Conservation (phyloP, 2,888 invertebrate species). For the Pseudanteris insignis region DNA sequence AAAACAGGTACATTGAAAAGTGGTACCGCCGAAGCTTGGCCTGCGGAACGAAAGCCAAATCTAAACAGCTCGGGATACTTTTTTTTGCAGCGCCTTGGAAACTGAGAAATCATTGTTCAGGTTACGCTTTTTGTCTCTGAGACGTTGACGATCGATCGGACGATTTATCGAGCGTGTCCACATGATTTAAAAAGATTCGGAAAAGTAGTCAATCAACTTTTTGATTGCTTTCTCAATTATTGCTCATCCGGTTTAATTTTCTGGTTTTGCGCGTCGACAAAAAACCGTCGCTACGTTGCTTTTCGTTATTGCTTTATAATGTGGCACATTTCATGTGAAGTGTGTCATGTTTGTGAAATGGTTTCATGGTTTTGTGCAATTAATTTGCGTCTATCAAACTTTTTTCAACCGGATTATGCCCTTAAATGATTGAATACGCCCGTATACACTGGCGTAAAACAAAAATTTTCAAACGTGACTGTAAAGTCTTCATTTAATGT, state of each 20-base stretch:
- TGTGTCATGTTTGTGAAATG: background rate
- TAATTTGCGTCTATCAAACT: too few relatives aligned
- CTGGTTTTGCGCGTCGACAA: constrained; percentile 2
- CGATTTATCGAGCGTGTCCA: constrained; percentile 39
- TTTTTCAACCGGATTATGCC: too few relatives aligned
- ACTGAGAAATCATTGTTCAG: constrained; percentile 47
- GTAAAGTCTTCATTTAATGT: too few relatives aligned
- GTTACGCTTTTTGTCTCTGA: constrained; percentile 35
- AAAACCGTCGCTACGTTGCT: constrained; percentile 1
- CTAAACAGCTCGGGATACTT: constrained; percentile 24
- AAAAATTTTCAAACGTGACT: too few relatives aligned
- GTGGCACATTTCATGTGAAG: background rate
- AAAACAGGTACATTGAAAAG: constrained; percentile 8
- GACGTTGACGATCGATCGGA: constrained; percentile 35
- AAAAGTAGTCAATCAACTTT: constrained; percentile 27
- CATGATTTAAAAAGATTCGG: constrained; percentile 32
- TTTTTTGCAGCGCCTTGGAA: constrained; percentile 32
- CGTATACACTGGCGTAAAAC: too few relatives aligned
- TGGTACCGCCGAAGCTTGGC: constrained; percentile 6
- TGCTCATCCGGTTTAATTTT: constrained; percentile 29
- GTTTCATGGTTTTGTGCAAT: background rate
- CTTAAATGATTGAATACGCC: too few relatives aligned
- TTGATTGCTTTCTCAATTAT: constrained; percentile 31
- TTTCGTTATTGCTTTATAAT: constrained; percentile 4
- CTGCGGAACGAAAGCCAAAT: constrained; percentile 43